Evolutionary conservation across 2,888 invertebrate genomes (phyloP), one percentile per base, ranked within the genome.

Genomic region (Ctena decussata): DNA sequence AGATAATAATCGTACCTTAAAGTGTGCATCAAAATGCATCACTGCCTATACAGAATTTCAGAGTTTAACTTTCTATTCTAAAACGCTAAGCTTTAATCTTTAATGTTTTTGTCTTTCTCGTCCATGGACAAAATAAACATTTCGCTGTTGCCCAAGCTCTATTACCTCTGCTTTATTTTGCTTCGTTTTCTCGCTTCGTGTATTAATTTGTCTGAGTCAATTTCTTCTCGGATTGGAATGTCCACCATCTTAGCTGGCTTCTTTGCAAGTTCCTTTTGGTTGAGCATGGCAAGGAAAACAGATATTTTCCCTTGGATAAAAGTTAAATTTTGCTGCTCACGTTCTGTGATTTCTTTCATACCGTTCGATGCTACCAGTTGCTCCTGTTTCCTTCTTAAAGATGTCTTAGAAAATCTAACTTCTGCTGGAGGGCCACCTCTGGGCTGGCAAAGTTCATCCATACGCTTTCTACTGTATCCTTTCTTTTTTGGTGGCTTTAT

Each of bases 371-470:
- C 82, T 12, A 77, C 82, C 80, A 91, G 27, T 39, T 87, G 77
- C 15, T 85, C 82, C n/a, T 88, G 81, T 46, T 80, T 85, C 27
- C 80, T 84, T 72, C 81, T 78, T 21, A 91, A 77, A n/a, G 86
- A 88, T 53, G 83, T 79, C 69, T 90, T 91, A 0, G 91, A 89
- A 71, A 90, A 91, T 27, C 90, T 70, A 0, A 90, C 77, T 53
- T 89, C 90, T 21, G 85, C 85, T 18, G 85, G 85, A 0, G 75
- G 85, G 15, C 87, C 91, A 1, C 85, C 85, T 77, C 85, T 84
- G 0, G 91, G 91, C 30, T 60, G 78, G 12, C 89, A 75, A 2
- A 91, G 65, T 76, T 89, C 84, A 0, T 83, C 77, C 8, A 91
- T 73, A 18, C 90, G 85, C 65, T 82, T 76, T 39, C 65, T 79